A percentile compares a stretch with the other conserved stretches of the same genome.
Evolutionary conservation across 2,113 vertebrate genomes (phyloP).

Genomic region (Ctenomys sociabilis): DNA sequence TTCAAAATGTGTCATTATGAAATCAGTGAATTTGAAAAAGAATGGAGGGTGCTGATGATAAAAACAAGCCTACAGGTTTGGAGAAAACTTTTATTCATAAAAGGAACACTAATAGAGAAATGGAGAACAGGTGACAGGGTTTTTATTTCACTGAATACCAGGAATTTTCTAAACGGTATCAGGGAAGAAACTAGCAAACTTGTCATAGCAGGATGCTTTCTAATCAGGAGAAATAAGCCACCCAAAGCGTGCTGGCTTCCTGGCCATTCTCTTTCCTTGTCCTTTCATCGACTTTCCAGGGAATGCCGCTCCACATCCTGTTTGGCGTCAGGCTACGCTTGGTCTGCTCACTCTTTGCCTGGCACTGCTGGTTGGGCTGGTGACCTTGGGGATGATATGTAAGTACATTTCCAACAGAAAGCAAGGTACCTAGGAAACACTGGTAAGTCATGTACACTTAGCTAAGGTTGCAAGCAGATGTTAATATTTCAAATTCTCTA

Average conservation of each 20-base stretch:
- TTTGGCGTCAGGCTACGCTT: conserved; percentile 46
- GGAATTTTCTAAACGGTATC: background rate
- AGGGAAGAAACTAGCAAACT: background rate
- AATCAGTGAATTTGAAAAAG: background rate
- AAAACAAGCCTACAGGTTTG: background rate
- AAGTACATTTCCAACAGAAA: conserved; percentile 46
- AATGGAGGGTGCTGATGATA: background rate
- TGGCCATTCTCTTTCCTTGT: background rate
- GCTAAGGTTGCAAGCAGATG: background rate
- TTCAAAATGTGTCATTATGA: background rate
- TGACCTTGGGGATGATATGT: conserved; percentile 69
- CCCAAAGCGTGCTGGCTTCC: too few relatives aligned
- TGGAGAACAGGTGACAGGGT: background rate
- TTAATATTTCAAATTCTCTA: background rate
- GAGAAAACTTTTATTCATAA: background rate
- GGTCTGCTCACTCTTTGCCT: conserved; percentile 60
- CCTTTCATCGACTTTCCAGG: background rate
- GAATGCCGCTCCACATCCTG: background rate
- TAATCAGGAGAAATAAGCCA: background rate
- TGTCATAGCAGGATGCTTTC: background rate
- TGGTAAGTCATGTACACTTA: background rate
- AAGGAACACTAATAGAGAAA: background rate
- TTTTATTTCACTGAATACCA: accelerated
- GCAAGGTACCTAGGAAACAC: background rate
- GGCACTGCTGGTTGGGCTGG: conserved; percentile 58